Evolutionary conservation across 2,888 invertebrate species (phyloP).

Genomic region (Leptopilina myrica): DNA sequence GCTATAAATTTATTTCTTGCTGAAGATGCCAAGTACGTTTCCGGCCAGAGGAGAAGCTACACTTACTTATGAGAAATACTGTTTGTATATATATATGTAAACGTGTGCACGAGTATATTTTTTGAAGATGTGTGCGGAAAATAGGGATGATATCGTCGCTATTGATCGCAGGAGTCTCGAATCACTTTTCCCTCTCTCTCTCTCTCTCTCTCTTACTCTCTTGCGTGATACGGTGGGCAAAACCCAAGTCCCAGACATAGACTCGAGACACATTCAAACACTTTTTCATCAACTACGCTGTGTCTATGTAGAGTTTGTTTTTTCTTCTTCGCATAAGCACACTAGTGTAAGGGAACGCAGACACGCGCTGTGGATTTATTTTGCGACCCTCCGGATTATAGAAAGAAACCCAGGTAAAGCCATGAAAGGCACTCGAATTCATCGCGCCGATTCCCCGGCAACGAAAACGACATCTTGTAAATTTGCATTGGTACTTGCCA

Average conservation of each 20-base stretch:
- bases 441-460: constrained; percentile 1
- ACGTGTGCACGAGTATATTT: not conserved
- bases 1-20: constrained; percentile 35
- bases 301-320: not conserved
- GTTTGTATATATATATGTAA: not conserved
- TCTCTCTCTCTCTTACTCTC: constrained; percentile 16
- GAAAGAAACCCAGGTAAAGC: constrained; percentile 39
- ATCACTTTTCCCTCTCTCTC: constrained; percentile 35
- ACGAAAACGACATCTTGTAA: constrained; percentile 29
- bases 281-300: not conserved
- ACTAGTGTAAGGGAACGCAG: constrained; percentile 16
- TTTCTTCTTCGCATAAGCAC: not conserved
- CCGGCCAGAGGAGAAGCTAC: not conserved
- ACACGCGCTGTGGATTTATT: constrained; percentile 33
- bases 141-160: constrained; percentile 38
- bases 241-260: not conserved
- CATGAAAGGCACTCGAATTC: constrained; percentile 37
- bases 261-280: not conserved
- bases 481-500: constrained; percentile 9
- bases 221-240: constrained; percentile 4
- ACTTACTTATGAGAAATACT: not conserved
- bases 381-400: constrained; percentile 33
- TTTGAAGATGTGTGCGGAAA: constrained; percentile 13
- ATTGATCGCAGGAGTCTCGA: constrained; percentile 36
- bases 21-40: constrained; percentile 33